Base-by-base conservation (phyloP, 2,888 invertebrate genomes). In the Deroplatys truncata region DNA sequence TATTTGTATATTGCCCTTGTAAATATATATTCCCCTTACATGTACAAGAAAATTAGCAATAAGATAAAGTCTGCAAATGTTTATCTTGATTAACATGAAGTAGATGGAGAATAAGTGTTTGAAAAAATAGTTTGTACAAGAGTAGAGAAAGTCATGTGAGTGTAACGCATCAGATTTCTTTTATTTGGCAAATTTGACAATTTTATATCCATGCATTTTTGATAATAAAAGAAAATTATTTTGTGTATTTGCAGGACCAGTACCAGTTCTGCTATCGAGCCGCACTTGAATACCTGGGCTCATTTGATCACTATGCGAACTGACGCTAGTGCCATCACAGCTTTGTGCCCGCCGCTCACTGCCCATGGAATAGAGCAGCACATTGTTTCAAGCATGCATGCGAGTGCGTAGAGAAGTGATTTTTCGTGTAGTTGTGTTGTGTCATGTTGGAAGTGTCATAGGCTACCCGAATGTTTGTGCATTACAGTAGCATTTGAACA, bases 211-310 rank as follows among this genome's bases (percentile, higher is more conserved):
- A 43, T 10, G 13, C 1, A 35, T 5, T 35, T 35, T 35, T 35
- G 5, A 0, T 9, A 35, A 43, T 43, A 43, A 43, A 72, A 0
- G 2, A 72, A 72, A 72, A 72, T 72, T 72, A 20, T 25, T 72
- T 25, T 89, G 84, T 82, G 25, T 92, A 92, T 92, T 93, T 94
- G 56, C 94, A 98, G 98, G 99, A 99, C 95, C 99, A 99, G 94
- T 99, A 99, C 94, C 98, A 99, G 94, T 99, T 99, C 95, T 99
- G 99, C 95, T 99, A 99, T 94, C 97, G 98, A 92, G 99, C 99
- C 91, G 99, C 99, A 92, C 95, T 99, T 93, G 99, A 99, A 94
- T 99, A 99, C 94, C 96, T 99, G 93, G 98, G 98, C 92, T 99
- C 98, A 35, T 99, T 99, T 94, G 99, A 99, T 94, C 98, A 99